Percentiles rank a stretch among this genome's conserved stretches.
phyloP scores from a whole-genome alignment of 2,888 invertebrate genomes.

The Craniophora ligustri region DNA sequence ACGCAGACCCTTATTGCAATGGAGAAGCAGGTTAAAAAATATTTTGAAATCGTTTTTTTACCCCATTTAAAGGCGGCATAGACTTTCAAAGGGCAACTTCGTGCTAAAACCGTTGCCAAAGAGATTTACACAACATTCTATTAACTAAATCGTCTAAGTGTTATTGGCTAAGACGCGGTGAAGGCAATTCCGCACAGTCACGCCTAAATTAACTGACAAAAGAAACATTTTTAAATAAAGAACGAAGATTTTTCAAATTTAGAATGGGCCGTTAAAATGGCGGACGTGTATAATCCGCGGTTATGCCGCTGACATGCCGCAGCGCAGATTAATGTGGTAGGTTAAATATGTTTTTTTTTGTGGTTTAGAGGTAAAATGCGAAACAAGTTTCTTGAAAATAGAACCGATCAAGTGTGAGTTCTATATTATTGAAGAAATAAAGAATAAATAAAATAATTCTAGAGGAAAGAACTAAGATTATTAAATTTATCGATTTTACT shows the following conservation, averaged over 20 bases:
- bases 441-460: no score
- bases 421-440: no score
- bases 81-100: slow-evolving; percentile 30
- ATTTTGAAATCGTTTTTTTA: neutral
- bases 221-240: slow-evolving; percentile 49
- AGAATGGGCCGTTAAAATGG: slow-evolving; percentile 56
- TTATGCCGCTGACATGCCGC: slow-evolving; percentile 23
- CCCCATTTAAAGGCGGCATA: slow-evolving; percentile 5
- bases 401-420: no score
- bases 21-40: no score
- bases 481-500: no score
- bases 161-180: slow-evolving; percentile 47
- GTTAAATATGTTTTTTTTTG: slow-evolving; percentile 13
- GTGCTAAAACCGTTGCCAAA: slow-evolving; percentile 42
- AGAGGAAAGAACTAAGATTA: no score
- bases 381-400: no score
- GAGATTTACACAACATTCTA: slow-evolving; percentile 52
- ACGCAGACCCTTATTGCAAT: no score
- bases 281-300: slow-evolving; percentile 52
- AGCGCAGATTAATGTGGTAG: slow-evolving; percentile 26
- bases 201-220: slow-evolving; percentile 57
- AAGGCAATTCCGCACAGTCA: slow-evolving; percentile 62
- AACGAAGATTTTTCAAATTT: slow-evolving; percentile 59
- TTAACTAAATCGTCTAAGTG: slow-evolving; percentile 36
- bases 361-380: no score